These are phyloP conservation scores for Dryomyza anilis DNA, from an alignment of 2,888 invertebrate species.

Conservation along the genomic window DNA sequence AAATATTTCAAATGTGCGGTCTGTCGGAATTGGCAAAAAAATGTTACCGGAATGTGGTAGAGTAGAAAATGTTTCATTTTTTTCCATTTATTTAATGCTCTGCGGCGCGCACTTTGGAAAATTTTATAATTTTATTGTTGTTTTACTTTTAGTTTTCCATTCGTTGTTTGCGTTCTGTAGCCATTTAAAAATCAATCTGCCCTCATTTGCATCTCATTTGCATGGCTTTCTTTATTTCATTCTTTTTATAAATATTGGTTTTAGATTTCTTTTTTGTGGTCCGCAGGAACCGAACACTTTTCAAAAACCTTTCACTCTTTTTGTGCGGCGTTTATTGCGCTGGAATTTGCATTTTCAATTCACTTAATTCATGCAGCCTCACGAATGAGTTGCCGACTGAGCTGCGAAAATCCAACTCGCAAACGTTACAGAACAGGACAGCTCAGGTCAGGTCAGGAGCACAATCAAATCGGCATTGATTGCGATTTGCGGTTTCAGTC, in stretches of 20 bases:
- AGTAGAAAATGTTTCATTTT: too few relatives aligned
- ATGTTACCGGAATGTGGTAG: too few relatives aligned
- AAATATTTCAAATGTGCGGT: too few relatives aligned
- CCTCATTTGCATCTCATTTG: conserved; percentile 10
- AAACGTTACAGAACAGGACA: neutral
- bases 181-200: conserved; percentile 17
- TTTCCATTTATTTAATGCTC: too few relatives aligned
- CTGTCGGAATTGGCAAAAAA: too few relatives aligned
- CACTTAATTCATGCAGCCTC: conserved; percentile 17
- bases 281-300: too few relatives aligned
- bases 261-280: conserved; percentile 1
- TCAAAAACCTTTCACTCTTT: too few relatives aligned
- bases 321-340: conserved; percentile 18
- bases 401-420: neutral
- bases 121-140: too few relatives aligned
- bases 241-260: conserved; percentile 19
- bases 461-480: neutral
- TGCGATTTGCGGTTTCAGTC: neutral
- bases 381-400: neutral
- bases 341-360: conserved; percentile 24
- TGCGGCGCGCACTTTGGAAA: too few relatives aligned
- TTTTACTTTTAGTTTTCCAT: too few relatives aligned
- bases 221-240: neutral
- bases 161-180: neutral
- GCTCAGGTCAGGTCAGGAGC: too few relatives aligned